These are phyloP conservation scores for Eupeodes corollae DNA, from an alignment of 1,140 invertebrate genomes.

Conservation along the genomic window DNA sequence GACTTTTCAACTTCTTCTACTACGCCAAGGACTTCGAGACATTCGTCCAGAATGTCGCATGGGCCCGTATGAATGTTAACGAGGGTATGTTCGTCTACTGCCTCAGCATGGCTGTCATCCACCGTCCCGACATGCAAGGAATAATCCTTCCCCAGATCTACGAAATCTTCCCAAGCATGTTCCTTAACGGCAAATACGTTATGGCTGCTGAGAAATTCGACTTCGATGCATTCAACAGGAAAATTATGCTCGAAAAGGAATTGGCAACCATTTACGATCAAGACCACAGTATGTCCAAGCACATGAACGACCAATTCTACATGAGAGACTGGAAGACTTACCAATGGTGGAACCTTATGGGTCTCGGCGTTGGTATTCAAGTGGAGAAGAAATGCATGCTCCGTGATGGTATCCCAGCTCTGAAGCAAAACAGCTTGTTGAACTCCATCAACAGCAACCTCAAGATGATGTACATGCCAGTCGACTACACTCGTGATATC, in stretches of 20 bases:
- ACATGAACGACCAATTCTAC: conserved; percentile 16
- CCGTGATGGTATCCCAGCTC: conserved; percentile 3
- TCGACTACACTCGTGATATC: conserved; percentile 47
- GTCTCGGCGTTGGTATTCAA: conserved; percentile 16
- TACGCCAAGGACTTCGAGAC: conserved; percentile 47
- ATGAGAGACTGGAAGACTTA: conserved; percentile 32
- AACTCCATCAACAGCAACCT: conserved; percentile 3
- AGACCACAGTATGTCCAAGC: not conserved
- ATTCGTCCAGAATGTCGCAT: conserved; percentile 47
- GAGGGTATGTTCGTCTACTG: conserved; percentile 44
- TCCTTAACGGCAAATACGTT: conserved; percentile 25
- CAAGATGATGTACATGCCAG: conserved; percentile 9
- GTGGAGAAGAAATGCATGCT: conserved; percentile 3
- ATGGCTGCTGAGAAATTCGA: conserved; percentile 11
- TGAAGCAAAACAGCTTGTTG: conserved; percentile 5
- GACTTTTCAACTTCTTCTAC: conserved; percentile 43
- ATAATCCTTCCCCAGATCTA: conserved; percentile 46
- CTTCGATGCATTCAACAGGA: conserved; percentile 10
- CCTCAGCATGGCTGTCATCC: conserved; percentile 42
- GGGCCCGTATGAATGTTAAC: conserved; percentile 44
- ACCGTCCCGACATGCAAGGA: conserved; percentile 41
- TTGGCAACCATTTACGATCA: conserved; percentile 4
- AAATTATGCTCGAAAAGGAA: conserved; percentile 8
- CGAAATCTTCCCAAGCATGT: conserved; percentile 47
- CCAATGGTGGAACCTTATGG: conserved; percentile 35